These are phyloP conservation scores for Euthynnus affinis DNA, from an alignment of 2,797 vertebrate genomes.

Conservation along the genomic window DNA sequence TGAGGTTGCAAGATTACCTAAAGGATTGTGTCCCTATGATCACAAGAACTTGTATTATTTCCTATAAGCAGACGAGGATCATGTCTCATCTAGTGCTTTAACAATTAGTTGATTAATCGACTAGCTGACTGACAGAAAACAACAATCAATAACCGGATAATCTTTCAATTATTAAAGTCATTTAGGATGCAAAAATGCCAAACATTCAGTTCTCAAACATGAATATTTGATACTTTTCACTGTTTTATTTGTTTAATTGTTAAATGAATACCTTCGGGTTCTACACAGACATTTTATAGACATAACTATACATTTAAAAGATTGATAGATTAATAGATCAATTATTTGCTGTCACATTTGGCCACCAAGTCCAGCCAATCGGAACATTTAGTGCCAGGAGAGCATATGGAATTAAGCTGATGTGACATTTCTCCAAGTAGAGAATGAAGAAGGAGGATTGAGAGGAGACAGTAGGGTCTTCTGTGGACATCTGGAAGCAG, in stretches of 20 bases:
- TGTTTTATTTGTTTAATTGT: neutral
- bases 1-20: too few relatives aligned
- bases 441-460: neutral
- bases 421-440: conserved; percentile 5
- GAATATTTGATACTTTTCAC: neutral
- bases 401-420: conserved; percentile 17
- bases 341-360: neutral
- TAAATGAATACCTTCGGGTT: neutral
- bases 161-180: too few relatives aligned
- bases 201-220: neutral
- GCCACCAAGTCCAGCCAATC: neutral
- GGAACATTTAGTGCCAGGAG: conserved; percentile 11
- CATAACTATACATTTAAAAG: neutral
- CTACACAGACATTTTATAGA: neutral
- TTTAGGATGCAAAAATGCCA: too few relatives aligned
- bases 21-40: neutral
- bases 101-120: neutral
- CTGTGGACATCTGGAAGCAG: conserved; percentile 63
- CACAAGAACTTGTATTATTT: neutral
- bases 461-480: conserved; percentile 30
- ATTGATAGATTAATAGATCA: neutral
- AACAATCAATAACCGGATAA: neutral
- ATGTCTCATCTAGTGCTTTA: neutral
- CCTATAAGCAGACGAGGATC: neutral
- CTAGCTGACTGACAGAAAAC: neutral